Evolutionary conservation across 64 coral and sea anemone genomes (phyloP), one percentile per base, ranked within the genome.

Genomic region (Montipora efflorescens): DNA sequence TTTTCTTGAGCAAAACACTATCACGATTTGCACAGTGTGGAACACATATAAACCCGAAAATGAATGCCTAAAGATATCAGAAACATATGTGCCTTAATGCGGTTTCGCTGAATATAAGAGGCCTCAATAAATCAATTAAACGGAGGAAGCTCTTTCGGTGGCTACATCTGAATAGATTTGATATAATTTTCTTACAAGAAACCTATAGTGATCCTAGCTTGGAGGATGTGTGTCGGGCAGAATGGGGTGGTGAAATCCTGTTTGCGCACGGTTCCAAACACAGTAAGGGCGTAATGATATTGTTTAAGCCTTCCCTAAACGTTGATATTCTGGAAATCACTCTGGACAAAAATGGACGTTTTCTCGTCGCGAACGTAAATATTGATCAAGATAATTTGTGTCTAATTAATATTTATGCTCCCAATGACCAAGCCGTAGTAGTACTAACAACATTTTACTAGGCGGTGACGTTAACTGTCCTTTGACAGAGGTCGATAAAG

Each of bases 391-490:
- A 20, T 15, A 15, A 69, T 9, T 69, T 69, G n/a, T 69, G 67
- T 69, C 18, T 69, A 15, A 4, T 69, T 20, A 69, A 20, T 14
- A 69, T 11, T 14, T 69, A 69, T 15, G 67, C n/a, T 15, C 67
- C 67, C 18, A 69, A 69, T 69, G 67, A 69, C 67, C 67, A 69
- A 69, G 66, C 16, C 11, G 66, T 68, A 68, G 16, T n/a, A n/a
- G 7, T 68, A 14, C 66, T 14, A 68, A 14, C 66, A 68, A 68
- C 7, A 68, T 68, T 14, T 68, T 88, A 16, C 21, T 88, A 53
- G 87, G 70, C 55, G 70, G 87, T 11, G 70, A 88, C 76, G 75
- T 89, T 62, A 89, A 89, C 48, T 89, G 87, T 62, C 87, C 87
- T 1, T 11, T 89, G 21, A 61, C 51, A 11, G 53, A 55, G 4